Percentiles rank a stretch among this genome's conserved stretches.
Conservation (phyloP, 2,888 invertebrate species). For the Tetramorium bicarinatum region DNA sequence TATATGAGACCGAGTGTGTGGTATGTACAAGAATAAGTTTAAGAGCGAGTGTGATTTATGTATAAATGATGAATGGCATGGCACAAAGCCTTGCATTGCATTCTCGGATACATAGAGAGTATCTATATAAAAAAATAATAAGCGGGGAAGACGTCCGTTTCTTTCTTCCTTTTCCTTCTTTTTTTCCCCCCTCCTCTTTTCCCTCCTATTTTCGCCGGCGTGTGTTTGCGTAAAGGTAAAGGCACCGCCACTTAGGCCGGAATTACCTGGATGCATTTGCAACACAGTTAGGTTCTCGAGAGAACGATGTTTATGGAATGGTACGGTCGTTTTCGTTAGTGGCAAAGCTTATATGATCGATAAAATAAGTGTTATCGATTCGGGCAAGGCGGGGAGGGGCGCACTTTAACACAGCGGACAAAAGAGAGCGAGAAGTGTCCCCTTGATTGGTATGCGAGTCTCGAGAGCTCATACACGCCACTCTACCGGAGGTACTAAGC, state of each 20-base stretch:
- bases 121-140: conserved; percentile 69
- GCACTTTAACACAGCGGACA: conserved; percentile 66
- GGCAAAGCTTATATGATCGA: conserved; percentile 67
- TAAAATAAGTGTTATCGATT: conserved; percentile 73
- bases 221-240: conserved; percentile 48
- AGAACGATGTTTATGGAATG: conserved; percentile 63
- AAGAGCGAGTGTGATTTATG: conserved; percentile 79
- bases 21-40: conserved; percentile 78
- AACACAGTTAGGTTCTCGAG: conserved; percentile 56
- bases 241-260: conserved; percentile 77
- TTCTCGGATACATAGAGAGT: conserved; percentile 76
- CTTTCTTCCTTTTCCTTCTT: conserved; percentile 24
- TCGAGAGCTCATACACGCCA: conserved; percentile 71
- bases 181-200: neutral
- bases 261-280: conserved; percentile 76
- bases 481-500: conserved; percentile 71
- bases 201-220: conserved; percentile 9
- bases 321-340: conserved; percentile 63
- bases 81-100: conserved; percentile 78
- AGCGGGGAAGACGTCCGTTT: conserved; percentile 68
- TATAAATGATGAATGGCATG: conserved; percentile 79
- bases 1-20: conserved; percentile 72
- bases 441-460: conserved; percentile 74
- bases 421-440: conserved; percentile 72
- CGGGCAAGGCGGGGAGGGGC: conserved; percentile 30